Evolutionary conservation across 2,888 invertebrate species (phyloP).

Genomic region (Microdon myrmicae): DNA sequence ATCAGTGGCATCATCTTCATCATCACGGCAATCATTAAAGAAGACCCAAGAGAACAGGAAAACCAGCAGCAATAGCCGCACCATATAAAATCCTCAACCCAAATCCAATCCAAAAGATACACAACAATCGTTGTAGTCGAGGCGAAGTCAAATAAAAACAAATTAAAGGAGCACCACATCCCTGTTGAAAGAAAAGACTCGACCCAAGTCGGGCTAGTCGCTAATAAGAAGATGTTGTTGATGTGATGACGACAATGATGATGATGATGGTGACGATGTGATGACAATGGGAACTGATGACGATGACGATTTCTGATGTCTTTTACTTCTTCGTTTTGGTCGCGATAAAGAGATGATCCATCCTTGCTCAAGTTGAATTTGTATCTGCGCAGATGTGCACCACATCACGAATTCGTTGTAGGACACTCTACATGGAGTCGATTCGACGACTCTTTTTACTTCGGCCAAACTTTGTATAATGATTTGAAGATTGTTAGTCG

Average conservation of each 20-base stretch:
- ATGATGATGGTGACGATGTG: constrained; percentile 47
- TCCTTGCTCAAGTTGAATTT: constrained; percentile 27
- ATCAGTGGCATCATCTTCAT: constrained; percentile 42
- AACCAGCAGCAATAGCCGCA: background rate
- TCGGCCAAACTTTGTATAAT: background rate
- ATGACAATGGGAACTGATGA: constrained; percentile 46
- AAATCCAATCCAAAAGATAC: constrained; percentile 39
- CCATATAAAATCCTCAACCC: constrained; percentile 27
- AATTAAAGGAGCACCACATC: constrained; percentile 11
- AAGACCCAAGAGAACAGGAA: constrained; percentile 2
- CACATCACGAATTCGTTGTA: constrained; percentile 54
- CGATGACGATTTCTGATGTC: constrained; percentile 39
- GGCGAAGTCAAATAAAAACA: constrained; percentile 20
- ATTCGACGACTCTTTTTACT: background rate
- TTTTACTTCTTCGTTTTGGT: constrained; percentile 15
- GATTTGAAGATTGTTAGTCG: background rate
- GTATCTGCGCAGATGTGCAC: constrained; percentile 37
- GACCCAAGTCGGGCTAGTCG: constrained; percentile 44
- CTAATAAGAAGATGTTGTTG: constrained; percentile 51
- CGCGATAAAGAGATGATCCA: constrained; percentile 44
- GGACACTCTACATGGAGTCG: constrained; percentile 43
- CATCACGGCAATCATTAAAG: constrained; percentile 5
- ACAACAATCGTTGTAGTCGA: constrained; percentile 43
- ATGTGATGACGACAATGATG: constrained; percentile 33
- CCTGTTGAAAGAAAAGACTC: no score